Percentiles rank a stretch among this genome's conserved stretches.
phyloP scores from a whole-genome alignment of 2,888 invertebrate genomes.

The Choreutis nemorana region DNA sequence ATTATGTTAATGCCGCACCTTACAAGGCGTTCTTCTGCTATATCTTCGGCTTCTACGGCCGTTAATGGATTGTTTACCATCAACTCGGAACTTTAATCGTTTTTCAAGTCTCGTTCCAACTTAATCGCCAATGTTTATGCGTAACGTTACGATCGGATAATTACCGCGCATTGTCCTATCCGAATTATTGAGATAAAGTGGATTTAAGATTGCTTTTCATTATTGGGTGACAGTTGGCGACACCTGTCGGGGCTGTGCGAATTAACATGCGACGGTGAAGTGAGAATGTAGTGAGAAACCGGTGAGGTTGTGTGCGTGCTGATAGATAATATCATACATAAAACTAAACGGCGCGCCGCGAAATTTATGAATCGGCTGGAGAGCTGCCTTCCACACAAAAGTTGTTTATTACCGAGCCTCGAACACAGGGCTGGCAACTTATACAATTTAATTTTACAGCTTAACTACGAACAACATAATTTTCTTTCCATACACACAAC shows the following conservation, averaged over 20 bases:
- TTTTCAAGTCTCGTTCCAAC: slow-evolving; percentile 19
- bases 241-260: slow-evolving; percentile 16
- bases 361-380: slow-evolving; percentile 58
- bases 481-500: slow-evolving; percentile 43
- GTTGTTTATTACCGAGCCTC: slow-evolving; percentile 52
- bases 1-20: slow-evolving; percentile 51
- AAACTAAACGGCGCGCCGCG: slow-evolving; percentile 56
- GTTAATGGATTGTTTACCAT: slow-evolving; percentile 50
- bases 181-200: slow-evolving; percentile 4
- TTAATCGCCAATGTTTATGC: slow-evolving; percentile 24
- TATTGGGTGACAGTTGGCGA: slow-evolving; percentile 15
- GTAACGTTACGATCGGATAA: slow-evolving; percentile 15
- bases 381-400: slow-evolving; percentile 62
- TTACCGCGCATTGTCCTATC: slow-evolving; percentile 12
- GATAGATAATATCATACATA: slow-evolving; percentile 56
- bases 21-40: slow-evolving; percentile 35
- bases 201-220: slow-evolving; percentile 11
- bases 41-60: slow-evolving; percentile 36
- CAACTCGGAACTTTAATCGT: slow-evolving; percentile 24
- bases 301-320: slow-evolving; percentile 30
- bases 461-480: slow-evolving; percentile 44
- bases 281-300: slow-evolving; percentile 12
- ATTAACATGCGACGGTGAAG: slow-evolving; percentile 14
- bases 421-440: slow-evolving; percentile 38
- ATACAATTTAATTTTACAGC: slow-evolving; percentile 44